Conservation (phyloP, 37 sponge, comb jelly and placozoan species). For the Cladorhizidae sp. region DNA sequence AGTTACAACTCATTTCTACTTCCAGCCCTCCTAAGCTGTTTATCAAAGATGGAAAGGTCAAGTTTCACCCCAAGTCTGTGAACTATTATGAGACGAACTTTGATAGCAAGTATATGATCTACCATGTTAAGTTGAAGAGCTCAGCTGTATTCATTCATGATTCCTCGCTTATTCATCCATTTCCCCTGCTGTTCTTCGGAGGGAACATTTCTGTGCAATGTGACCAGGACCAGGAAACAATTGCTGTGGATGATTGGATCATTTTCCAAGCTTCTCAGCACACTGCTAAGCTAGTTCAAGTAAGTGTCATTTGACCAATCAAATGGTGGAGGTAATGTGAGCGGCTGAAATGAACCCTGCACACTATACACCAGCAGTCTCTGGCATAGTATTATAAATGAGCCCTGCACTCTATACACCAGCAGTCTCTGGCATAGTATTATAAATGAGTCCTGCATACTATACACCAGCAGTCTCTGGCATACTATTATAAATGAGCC, state of each 20-base stretch:
- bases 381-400: too few relatives aligned
- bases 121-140: constrained; percentile 72
- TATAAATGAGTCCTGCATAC: too few relatives aligned
- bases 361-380: too few relatives aligned
- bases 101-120: constrained; percentile 60
- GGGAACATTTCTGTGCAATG: constrained; percentile 55
- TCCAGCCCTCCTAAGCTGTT: constrained; percentile 59
- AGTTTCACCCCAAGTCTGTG: constrained; percentile 82
- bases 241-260: constrained; percentile 75
- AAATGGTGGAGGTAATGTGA: too few relatives aligned
- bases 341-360: too few relatives aligned
- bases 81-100: constrained; percentile 44
- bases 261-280: constrained; percentile 65
- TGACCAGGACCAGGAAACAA: constrained; percentile 55
- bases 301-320: background rate
- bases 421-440: too few relatives aligned
- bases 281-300: constrained; percentile 67
- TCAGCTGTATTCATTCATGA: constrained; percentile 70
- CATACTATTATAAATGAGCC: too few relatives aligned
- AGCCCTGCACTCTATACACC: too few relatives aligned
- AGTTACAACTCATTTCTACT: too few relatives aligned
- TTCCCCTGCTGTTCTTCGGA: constrained; percentile 86
- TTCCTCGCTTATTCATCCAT: constrained; percentile 63
- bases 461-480: too few relatives aligned
- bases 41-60: constrained; percentile 61